Evolutionary conservation across 2,797 vertebrate genomes (phyloP).

Genomic region (Gambusia yucatana): DNA sequence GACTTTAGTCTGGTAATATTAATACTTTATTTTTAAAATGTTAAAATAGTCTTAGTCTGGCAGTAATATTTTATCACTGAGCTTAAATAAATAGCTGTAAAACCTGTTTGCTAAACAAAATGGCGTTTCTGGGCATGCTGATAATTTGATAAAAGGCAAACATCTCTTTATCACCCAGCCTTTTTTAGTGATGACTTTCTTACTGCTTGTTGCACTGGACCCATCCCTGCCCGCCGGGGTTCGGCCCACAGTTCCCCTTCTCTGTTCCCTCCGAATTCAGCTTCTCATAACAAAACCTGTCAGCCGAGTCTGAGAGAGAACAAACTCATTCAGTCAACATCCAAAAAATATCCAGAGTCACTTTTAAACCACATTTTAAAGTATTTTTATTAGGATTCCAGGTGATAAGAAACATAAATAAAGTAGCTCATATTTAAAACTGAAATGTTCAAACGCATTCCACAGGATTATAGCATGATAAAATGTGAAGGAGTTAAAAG

Average conservation of each 20-base stretch:
- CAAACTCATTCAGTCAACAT: not conserved
- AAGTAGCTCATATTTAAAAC: not conserved
- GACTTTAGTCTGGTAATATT: no score
- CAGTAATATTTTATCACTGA: no score
- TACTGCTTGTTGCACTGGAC: slow-evolving; percentile 95
- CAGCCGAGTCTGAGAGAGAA: slow-evolving; percentile 83
- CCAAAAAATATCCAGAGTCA: not conserved
- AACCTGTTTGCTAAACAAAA: no score
- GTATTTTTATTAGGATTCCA: not conserved
- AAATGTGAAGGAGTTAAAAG: not conserved
- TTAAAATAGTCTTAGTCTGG: no score
- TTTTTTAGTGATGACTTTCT: slow-evolving; percentile 61
- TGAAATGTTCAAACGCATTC: not conserved
- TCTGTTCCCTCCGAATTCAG: slow-evolving; percentile 94
- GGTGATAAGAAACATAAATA: not conserved
- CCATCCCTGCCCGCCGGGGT: slow-evolving; percentile 85
- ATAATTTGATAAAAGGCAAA: no score
- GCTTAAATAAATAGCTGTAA: no score
- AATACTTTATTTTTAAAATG: no score
- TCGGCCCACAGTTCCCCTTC: slow-evolving; percentile 93
- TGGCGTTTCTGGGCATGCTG: no score
- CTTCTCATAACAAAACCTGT: slow-evolving; percentile 96
- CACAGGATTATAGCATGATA: not conserved
- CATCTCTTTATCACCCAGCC: no score
- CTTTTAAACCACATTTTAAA: not conserved